phyloP scores from a whole-genome alignment of 2,113 vertebrate genomes.

The Lynx canadensis region DNA sequence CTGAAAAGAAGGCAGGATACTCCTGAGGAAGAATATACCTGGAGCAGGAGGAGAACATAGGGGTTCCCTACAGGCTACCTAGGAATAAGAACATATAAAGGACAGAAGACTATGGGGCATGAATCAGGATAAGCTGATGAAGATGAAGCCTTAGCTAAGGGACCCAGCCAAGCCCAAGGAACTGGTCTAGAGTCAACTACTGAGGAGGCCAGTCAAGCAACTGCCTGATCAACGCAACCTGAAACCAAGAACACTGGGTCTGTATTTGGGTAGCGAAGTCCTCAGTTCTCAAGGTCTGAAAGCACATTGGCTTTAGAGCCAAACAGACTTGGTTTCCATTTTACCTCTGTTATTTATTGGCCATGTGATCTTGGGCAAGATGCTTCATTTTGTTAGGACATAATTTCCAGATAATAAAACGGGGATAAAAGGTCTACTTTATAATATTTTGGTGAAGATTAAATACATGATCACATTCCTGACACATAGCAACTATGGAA shows the following conservation, averaged over 20 bases:
- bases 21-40: not conserved
- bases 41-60: accelerated
- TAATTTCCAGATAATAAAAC: not conserved
- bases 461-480: not conserved
- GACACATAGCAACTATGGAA: not conserved
- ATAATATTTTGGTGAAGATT: not conserved
- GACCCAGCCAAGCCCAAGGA: not conserved
- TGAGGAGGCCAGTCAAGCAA: not conserved
- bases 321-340: not conserved
- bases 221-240: not conserved
- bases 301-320: not conserved
- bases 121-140: not conserved
- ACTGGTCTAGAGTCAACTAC: not conserved
- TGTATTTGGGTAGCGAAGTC: not conserved
- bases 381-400: not conserved
- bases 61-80: not conserved
- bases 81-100: not conserved
- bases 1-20: not conserved
- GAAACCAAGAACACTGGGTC: not conserved
- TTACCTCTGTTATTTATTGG: not conserved
- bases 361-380: not conserved
- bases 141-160: not conserved
- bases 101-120: no score
- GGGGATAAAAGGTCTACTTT: not conserved
- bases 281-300: not conserved